These are phyloP conservation scores for Adoxophyes honmai DNA, from an alignment of 1,140 invertebrate species.

Conservation along the genomic window DNA sequence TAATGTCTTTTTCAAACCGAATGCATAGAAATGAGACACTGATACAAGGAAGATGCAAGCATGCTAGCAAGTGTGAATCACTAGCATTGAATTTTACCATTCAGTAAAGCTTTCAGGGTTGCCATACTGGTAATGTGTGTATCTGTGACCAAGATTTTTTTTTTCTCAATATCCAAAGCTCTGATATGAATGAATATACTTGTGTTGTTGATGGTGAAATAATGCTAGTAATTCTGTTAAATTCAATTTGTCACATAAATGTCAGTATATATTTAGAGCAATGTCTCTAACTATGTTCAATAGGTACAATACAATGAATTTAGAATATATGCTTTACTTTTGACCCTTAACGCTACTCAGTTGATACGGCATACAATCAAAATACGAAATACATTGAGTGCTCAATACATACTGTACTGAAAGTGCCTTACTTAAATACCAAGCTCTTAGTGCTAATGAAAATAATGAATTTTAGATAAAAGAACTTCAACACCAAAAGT, in stretches of 20 bases:
- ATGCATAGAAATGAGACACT: too few relatives aligned
- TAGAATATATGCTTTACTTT: conserved; percentile 72
- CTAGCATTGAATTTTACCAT: too few relatives aligned
- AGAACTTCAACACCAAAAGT: conserved; percentile 15
- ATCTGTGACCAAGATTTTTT: too few relatives aligned
- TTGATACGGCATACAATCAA: conserved; percentile 24
- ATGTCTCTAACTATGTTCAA: conserved; percentile 25
- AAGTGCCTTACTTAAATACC: conserved; percentile 32
- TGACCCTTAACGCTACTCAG: conserved; percentile 29
- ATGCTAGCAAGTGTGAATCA: too few relatives aligned
- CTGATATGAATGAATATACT: too few relatives aligned
- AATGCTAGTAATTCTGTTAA: conserved; percentile 10
- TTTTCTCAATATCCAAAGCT: too few relatives aligned
- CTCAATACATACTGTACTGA: conserved; percentile 16
- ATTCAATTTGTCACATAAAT: background rate
- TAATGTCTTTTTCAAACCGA: too few relatives aligned
- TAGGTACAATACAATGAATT: conserved; percentile 44
- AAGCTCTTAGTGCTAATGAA: conserved; percentile 33
- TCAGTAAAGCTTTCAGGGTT: too few relatives aligned
- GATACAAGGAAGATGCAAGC: too few relatives aligned
- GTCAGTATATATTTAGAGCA: conserved; percentile 17
- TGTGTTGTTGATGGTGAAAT: too few relatives aligned
- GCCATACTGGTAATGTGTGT: too few relatives aligned
- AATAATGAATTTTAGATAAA: conserved; percentile 15
- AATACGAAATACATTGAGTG: conserved; percentile 25